phyloP scores from a whole-genome alignment of 2,113 vertebrate species.

The Choloepus hoffmanni region DNA sequence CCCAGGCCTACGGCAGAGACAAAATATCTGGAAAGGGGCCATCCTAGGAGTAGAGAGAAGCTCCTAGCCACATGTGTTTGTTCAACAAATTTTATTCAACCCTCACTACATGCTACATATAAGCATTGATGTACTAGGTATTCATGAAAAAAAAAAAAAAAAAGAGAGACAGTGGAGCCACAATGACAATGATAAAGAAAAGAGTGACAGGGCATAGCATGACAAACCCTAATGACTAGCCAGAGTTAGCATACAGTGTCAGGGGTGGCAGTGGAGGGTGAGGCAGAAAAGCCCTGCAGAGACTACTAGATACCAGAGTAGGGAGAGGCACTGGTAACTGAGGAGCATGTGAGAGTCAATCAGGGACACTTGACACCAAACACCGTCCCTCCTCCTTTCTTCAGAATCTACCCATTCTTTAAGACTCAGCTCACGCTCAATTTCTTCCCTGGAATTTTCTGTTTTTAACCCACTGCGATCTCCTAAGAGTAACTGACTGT shows the following conservation, averaged over 20 bases:
- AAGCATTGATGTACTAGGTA: not conserved
- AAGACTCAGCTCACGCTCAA: not conserved
- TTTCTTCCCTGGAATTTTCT: not conserved
- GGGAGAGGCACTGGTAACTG: not conserved
- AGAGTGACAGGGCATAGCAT: not conserved
- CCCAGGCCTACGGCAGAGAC: not conserved
- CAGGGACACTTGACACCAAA: not conserved
- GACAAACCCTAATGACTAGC: not conserved
- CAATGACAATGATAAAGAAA: not conserved
- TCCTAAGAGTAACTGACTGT: not conserved
- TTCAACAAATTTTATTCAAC: constrained; percentile 19
- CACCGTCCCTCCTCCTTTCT: not conserved
- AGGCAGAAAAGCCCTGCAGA: not conserved
- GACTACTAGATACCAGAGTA: not conserved
- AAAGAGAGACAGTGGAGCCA: not conserved
- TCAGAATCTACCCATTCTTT: not conserved
- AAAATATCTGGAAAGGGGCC: not conserved
- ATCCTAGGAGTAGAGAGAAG: not conserved
- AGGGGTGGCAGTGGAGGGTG: not conserved
- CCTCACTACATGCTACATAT: not conserved
- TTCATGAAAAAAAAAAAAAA: not conserved
- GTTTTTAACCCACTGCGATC: not conserved
- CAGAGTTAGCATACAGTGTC: not conserved
- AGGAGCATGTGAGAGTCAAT: not conserved
- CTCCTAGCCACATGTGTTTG: not conserved